Conservation (phyloP, 2,888 invertebrate genomes). For the Loripinus fragilis region DNA sequence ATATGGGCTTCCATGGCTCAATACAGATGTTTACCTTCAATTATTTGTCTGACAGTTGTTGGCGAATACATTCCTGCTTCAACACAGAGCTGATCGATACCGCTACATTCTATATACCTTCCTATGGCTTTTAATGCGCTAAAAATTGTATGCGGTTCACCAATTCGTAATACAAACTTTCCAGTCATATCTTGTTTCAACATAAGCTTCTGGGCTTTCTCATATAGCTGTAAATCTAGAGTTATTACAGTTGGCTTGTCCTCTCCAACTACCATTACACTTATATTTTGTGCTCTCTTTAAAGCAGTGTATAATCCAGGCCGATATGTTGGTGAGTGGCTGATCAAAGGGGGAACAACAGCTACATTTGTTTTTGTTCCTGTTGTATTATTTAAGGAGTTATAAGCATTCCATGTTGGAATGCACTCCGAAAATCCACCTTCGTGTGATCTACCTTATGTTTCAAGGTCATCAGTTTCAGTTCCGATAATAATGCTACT, state of each 20-base stretch:
- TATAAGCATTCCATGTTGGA: conserved; percentile 9
- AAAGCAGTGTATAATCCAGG: conserved; percentile 6
- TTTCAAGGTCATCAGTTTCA: too few relatives aligned
- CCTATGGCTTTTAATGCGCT: conserved; percentile 11
- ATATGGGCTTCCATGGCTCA: conserved; percentile 10
- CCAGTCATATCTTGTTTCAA: background rate
- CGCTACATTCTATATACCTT: conserved; percentile 12
- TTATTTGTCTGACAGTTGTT: conserved; percentile 7
- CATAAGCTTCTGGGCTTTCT: conserved; percentile 9
- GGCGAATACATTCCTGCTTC: conserved; percentile 20
- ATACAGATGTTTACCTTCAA: conserved; percentile 15
- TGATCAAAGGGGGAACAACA: conserved; percentile 6
- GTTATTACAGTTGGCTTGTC: conserved; percentile 1
- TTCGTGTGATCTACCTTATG: too few relatives aligned
- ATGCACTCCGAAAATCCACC: background rate
- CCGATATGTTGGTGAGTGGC: conserved; percentile 5
- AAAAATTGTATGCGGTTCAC: conserved; percentile 11
- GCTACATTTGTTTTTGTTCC: conserved; percentile 7
- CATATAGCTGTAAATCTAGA: conserved; percentile 2
- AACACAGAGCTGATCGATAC: conserved; percentile 13
- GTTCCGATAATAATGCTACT: too few relatives aligned
- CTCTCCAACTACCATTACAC: conserved; percentile 5
- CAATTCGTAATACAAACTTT: conserved; percentile 11
- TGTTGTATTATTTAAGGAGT: background rate
- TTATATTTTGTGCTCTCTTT: conserved; percentile 5